Base-by-base conservation (phyloP, 2,113 vertebrate genomes). In the Turdus rufiventris region DNA sequence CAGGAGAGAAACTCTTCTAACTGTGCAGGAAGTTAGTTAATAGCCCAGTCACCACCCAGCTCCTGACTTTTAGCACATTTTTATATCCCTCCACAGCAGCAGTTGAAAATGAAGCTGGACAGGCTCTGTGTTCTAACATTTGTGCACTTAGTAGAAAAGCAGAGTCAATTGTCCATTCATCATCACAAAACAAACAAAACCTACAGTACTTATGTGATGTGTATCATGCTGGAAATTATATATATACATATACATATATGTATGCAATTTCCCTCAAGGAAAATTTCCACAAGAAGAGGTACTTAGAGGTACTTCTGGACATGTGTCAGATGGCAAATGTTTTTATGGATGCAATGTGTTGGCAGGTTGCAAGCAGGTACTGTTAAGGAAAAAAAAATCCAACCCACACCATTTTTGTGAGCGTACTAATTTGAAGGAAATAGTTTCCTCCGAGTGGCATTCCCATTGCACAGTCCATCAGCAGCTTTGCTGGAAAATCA, bases 321-420 rank as follows among this genome's bases (percentile, higher is more conserved):
- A 51, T 43, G 31, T 87, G 65, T 85, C 85, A 87, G 61, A 67
- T 89, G 84, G 84, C 77, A 81, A 89, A 60, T 67, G 81, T 77
- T 84, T 87, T 77, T 54, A 63, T 28, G 21, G 18, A 67, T 1
- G 9, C 7, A 3, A 9, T 20, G 17, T 71, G 43, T 63, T 92
- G 89, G 77, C 87, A 63, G 53, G 51, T 67, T 84, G 61, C 43
- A 71, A 38, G 65, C 73, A 94, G 81, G 83, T 95, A 81, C 38
- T 51, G 9, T 57, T 58, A 71, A 89, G 33, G 20, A 19, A 76
- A 86, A 63, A 33, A 58, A 77, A 33, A 36, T 40, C 31, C 50
- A 11, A 3, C 2, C 21, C 31, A 48, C 24, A 36, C 9, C 6
- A 42, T 47, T 94, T 93, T 74, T 79, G 36, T 48, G 17, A 73